Percentiles rank a stretch among this genome's conserved stretches.
These are phyloP conservation scores for Lamellibrachia luymesi DNA, from an alignment of 1,140 invertebrate species.

Conservation along the genomic window DNA sequence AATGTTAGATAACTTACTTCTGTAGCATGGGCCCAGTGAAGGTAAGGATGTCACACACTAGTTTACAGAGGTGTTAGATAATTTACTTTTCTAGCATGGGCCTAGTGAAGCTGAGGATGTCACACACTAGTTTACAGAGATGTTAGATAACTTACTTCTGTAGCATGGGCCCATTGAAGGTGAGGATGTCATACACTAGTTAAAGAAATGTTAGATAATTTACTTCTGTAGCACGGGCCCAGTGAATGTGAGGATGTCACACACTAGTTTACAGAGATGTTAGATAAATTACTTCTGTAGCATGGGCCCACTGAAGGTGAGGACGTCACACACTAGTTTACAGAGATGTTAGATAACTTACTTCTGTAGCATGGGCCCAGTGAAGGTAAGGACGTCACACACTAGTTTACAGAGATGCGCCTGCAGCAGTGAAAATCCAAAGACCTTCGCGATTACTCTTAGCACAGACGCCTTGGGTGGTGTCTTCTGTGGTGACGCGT, in stretches of 20 bases:
- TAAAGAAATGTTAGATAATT: not conserved
- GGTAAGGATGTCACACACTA: no score
- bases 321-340: not conserved
- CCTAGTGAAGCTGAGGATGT: no score
- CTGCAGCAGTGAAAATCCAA: constrained; percentile 22
- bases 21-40: no score
- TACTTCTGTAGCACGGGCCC: not conserved
- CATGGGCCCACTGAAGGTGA: no score
- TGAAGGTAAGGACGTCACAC: constrained; percentile 32
- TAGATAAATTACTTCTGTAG: not conserved
- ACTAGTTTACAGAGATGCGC: constrained; percentile 31
- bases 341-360: constrained; percentile 20
- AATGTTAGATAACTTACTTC: no score
- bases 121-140: no score
- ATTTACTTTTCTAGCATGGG: no score
- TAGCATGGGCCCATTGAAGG: not conserved
- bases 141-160: not conserved
- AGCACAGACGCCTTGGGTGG: constrained; percentile 16
- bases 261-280: constrained; percentile 18
- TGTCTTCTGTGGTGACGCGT: constrained; percentile 7
- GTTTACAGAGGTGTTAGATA: no score
- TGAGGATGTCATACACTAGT: no score
- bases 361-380: constrained; percentile 32
- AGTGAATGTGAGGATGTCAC: constrained; percentile 32
- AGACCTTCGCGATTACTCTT: constrained; percentile 18